Conservation (phyloP, 1,140 invertebrate species). For the Oreohelix idahoensis region DNA sequence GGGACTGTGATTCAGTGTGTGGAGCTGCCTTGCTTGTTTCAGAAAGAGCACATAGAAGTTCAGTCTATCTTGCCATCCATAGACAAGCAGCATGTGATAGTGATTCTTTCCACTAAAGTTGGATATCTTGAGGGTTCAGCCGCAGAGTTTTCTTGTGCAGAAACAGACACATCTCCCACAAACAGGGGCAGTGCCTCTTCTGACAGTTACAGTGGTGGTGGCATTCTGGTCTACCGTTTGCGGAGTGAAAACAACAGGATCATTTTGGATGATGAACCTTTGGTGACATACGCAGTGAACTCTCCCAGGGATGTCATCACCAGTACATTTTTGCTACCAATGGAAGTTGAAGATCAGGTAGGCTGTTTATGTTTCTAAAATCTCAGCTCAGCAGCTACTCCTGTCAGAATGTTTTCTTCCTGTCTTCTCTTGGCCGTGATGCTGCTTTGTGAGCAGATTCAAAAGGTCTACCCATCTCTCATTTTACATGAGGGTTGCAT, state of each 20-base stretch:
- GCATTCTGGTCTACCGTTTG: constrained; percentile 71
- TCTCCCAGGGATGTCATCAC: constrained; percentile 51
- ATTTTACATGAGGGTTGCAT: too few species aligned
- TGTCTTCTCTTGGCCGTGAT: too few species aligned
- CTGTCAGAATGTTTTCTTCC: too few species aligned
- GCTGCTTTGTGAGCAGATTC: too few species aligned
- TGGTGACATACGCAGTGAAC: constrained; percentile 49
- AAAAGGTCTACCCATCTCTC: too few species aligned
- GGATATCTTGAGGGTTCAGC: constrained; percentile 32
- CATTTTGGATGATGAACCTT: constrained; percentile 64
- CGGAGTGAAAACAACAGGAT: constrained; percentile 58
- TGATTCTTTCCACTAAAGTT: constrained; percentile 57
- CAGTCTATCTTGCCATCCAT: constrained; percentile 60
- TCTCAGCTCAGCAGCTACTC: not conserved
- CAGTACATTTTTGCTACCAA: constrained; percentile 60
- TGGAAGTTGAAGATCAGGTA: constrained; percentile 59
- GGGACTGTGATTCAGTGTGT: constrained; percentile 67
- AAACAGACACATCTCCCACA: not conserved
- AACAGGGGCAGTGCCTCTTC: constrained; percentile 15
- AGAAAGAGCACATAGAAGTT: constrained; percentile 57
- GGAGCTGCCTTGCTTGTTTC: constrained; percentile 61
- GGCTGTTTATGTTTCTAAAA: constrained; percentile 45
- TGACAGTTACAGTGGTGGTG: constrained; percentile 52
- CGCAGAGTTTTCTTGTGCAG: not conserved
- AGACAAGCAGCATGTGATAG: constrained; percentile 65